Base-by-base conservation (phyloP, 1,140 invertebrate genomes). In the Globodera ellingtonae region DNA sequence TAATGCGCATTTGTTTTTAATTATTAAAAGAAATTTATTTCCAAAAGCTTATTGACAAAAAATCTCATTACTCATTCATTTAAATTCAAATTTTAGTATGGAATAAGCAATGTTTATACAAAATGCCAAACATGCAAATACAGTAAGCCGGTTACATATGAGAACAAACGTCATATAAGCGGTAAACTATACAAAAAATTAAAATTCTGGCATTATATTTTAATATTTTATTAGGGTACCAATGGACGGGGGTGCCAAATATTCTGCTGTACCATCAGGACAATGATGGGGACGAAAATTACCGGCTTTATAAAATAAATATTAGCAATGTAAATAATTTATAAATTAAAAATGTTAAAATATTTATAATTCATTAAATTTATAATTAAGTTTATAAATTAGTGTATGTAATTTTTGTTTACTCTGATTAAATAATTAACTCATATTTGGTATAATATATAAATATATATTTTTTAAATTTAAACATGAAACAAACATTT, bases 211-310 rank as follows among this genome's bases (percentile, higher is more conserved):
- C 4, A 80, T 46, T 13, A 21, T 46, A 50, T 76, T 47, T 35
- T 47, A 50, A 65, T 3, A 18, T 10, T 83, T 81, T 84, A 65
- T 24, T 50, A 84, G 83, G 84, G 9, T 85, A 87, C 70, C 82
- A 86, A 56, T 85, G 85, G 85, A 85, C 84, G 48, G 84, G 85
- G 15, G 85, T 85, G 4, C 76, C 76, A 52, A 86, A 85, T 67
- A 72, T 85, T 46, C 75, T 85, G 24, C 24, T 85, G 13, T 85
- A 83, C 62, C 67, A 84, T 52, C 84, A 85, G 35, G 84, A 85
- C 75, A 77, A 77, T 59, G 83, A 85, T 78, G 84, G 84, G 24
- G 85, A 86, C 75, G 84, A 85, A 59, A 86, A 85, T 66, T 80
- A 72, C 50, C 72, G 82, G 18, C 78, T 85, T 13, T 85, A 80